Conservation (phyloP, 2,113 vertebrate genomes). For the Dasyprocta punctata region DNA sequence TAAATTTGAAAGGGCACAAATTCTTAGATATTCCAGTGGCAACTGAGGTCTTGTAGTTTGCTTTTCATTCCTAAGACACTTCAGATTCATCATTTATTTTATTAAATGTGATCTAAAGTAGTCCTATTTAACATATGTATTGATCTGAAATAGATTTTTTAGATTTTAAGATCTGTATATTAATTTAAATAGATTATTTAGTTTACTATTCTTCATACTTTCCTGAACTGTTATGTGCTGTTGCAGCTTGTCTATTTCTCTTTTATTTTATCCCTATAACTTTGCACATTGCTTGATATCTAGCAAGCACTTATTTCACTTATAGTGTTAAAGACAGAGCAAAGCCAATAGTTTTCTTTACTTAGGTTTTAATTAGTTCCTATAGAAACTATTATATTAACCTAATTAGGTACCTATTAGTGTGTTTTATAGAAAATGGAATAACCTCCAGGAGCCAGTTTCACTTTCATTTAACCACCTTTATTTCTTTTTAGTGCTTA, state of each 20-base stretch:
- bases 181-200: not conserved
- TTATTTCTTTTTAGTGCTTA: conserved; percentile 25
- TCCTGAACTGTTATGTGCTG: not conserved
- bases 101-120: conserved; percentile 18
- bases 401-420: not conserved
- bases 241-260: not conserved
- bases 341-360: conserved; percentile 16
- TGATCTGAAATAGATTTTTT: too few relatives aligned
- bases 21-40: not conserved
- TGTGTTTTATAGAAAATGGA: not conserved
- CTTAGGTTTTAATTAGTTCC: conserved; percentile 60
- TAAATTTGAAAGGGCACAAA: not conserved
- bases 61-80: conserved; percentile 15
- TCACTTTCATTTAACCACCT: not conserved
- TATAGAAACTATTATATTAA: conserved; percentile 13
- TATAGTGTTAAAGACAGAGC: not conserved
- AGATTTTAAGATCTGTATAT: not conserved
- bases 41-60: not conserved
- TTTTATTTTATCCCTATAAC: not conserved
- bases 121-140: too few relatives aligned
- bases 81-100: conserved; percentile 3
- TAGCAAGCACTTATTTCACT: not conserved
- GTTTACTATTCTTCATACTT: not conserved
- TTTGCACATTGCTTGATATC: not conserved
- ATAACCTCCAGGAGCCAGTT: not conserved